phyloP scores from a whole-genome alignment of 2,888 invertebrate species.

The Caenorhabditis sulstoni region DNA sequence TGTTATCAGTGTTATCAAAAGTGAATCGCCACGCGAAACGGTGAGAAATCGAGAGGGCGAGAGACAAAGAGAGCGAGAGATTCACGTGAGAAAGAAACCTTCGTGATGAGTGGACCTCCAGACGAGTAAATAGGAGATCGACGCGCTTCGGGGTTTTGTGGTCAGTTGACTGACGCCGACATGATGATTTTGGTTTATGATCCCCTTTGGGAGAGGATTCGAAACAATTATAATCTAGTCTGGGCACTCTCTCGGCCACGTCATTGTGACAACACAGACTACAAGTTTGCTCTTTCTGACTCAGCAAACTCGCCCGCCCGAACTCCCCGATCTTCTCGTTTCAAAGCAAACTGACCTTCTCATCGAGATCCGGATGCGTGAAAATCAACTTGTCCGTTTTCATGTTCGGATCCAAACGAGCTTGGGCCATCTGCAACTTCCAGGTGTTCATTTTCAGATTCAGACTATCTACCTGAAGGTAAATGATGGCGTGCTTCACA shows the following conservation, averaged over 20 bases:
- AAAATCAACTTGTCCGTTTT: constrained; percentile 53
- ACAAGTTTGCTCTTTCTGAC: constrained; percentile 11
- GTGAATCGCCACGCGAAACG: not conserved
- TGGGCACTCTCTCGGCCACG: not conserved
- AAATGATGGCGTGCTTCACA: constrained; percentile 97
- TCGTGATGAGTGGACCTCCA: not conserved
- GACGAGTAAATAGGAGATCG: not conserved
- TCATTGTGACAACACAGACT: not conserved
- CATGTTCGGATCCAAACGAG: constrained; percentile 53
- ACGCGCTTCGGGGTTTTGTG: constrained; percentile 6
- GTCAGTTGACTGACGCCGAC: constrained; percentile 9
- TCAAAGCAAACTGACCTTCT: constrained; percentile 31
- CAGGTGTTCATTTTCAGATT: not conserved
- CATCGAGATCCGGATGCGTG: constrained; percentile 49
- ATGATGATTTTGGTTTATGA: constrained; percentile 18
- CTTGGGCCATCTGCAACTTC: constrained; percentile 55
- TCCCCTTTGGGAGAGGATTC: not conserved
- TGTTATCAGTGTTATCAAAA: no score
- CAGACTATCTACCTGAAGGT: constrained; percentile 59
- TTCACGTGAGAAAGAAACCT: not conserved
- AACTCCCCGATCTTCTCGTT: constrained; percentile 1
- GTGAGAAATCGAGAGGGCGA: not conserved
- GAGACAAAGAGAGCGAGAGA: constrained; percentile 7
- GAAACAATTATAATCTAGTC: not conserved
- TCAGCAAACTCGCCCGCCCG: not conserved